These are phyloP conservation scores for Pocillopora grandis DNA, from an alignment of 92 coral and sea anemone genomes.

Conservation along the genomic window DNA sequence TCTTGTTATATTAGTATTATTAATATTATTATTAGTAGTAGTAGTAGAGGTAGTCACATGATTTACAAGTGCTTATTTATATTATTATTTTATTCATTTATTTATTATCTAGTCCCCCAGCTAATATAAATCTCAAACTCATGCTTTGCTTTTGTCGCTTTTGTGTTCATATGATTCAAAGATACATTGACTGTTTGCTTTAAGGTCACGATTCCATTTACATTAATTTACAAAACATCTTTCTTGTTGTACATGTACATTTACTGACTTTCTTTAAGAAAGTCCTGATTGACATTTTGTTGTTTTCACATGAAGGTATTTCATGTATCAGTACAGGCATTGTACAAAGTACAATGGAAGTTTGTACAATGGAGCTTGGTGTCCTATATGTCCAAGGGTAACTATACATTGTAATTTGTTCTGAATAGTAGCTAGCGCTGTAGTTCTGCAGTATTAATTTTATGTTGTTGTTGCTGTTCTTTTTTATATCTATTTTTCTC, in stretches of 20 bases:
- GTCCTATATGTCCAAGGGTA: constrained; percentile 70
- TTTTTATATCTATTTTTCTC: too few relatives aligned
- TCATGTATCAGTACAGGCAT: constrained; percentile 57
- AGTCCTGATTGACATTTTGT: constrained; percentile 10
- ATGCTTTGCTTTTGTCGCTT: too few relatives aligned
- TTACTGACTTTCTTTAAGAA: neutral
- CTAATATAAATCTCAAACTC: too few relatives aligned
- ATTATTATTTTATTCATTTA: too few relatives aligned
- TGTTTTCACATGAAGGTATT: constrained; percentile 40
- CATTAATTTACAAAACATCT: constrained; percentile 5
- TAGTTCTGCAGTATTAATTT: constrained; percentile 14
- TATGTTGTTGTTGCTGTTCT: too few relatives aligned
- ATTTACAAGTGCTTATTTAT: too few relatives aligned
- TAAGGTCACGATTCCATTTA: constrained; percentile 9
- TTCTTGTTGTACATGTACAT: neutral
- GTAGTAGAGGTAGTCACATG: too few relatives aligned
- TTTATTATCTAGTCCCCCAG: too few relatives aligned
- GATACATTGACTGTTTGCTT: neutral
- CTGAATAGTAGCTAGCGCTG: neutral
- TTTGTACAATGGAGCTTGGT: constrained; percentile 55
- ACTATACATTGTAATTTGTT: constrained; percentile 22
- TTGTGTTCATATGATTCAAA: neutral
- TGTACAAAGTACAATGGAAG: constrained; percentile 37
- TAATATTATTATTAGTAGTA: too few relatives aligned
- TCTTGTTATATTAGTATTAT: too few relatives aligned